phyloP scores from a whole-genome alignment of 2,113 vertebrate species.

The Aegithalos caudatus region DNA sequence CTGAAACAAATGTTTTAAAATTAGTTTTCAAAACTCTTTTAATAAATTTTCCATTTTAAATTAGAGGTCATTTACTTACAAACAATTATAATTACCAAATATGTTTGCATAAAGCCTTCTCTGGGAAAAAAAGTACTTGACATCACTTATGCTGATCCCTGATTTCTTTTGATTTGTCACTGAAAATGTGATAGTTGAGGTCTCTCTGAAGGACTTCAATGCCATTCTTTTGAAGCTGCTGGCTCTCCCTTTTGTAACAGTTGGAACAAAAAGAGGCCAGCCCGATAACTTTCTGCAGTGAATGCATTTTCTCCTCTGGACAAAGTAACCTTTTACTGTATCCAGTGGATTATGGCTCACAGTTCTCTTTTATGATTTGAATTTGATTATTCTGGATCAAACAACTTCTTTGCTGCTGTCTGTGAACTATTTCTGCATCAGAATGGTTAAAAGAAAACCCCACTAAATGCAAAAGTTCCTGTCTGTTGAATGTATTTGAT shows the following conservation, averaged over 20 bases:
- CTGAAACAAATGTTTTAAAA: conserved; percentile 5
- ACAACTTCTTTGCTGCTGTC: not conserved
- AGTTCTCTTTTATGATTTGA: not conserved
- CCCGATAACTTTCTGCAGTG: conserved; percentile 39
- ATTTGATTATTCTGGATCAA: not conserved
- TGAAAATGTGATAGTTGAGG: not conserved
- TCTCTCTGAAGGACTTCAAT: conserved; percentile 27
- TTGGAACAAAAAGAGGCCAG: conserved; percentile 22
- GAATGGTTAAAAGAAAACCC: not conserved
- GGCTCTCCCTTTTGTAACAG: conserved; percentile 10
- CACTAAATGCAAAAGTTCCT: not conserved
- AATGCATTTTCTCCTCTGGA: conserved; percentile 23
- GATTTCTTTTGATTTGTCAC: conserved; percentile 2
- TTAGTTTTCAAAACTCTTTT: not conserved
- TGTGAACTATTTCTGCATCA: not conserved
- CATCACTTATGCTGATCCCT: not conserved
- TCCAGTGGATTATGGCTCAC: not conserved
- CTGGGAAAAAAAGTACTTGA: not conserved
- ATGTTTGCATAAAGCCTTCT: not conserved
- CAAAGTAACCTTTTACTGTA: conserved; percentile 29
- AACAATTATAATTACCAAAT: not conserved
- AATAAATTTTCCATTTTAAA: not conserved
- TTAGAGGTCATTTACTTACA: not conserved
- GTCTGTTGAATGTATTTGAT: not conserved
- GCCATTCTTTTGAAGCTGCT: conserved; percentile 33